These are phyloP conservation scores for Bovichtus variegatus DNA, from an alignment of 2,797 vertebrate species.

Conservation along the genomic window DNA sequence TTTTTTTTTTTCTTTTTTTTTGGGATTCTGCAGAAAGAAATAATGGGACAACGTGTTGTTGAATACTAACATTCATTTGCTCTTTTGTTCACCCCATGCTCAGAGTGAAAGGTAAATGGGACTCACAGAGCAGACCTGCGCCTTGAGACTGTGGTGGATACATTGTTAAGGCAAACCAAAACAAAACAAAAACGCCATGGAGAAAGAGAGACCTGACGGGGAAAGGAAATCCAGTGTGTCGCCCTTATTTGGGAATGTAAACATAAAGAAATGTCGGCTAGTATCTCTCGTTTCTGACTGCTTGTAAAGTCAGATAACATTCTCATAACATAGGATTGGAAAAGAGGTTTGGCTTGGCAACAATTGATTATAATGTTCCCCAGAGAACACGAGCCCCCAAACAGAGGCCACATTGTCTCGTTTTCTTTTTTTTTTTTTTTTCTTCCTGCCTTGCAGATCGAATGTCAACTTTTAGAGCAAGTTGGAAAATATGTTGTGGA, in stretches of 20 bases:
- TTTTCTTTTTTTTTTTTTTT: constrained; percentile 33
- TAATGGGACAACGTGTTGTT: constrained; percentile 69
- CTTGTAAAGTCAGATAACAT: constrained; percentile 47
- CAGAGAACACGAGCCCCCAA: constrained; percentile 74
- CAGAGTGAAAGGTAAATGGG: constrained; percentile 55
- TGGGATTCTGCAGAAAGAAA: constrained; percentile 73
- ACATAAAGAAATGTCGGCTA: constrained; percentile 76
- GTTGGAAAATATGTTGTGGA: constrained; percentile 81
- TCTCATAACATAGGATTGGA: constrained; percentile 63
- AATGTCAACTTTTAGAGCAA: constrained; percentile 81
- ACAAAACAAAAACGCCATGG: constrained; percentile 32
- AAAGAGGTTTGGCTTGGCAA: constrained; percentile 80
- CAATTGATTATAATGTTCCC: constrained; percentile 81
- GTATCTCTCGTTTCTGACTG: constrained; percentile 65
- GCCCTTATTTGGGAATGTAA: constrained; percentile 86
- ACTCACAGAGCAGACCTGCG: constrained; percentile 57
- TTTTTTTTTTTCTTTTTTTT: constrained; percentile 70
- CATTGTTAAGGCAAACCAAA: constrained; percentile 55
- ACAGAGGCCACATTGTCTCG: constrained; percentile 87
- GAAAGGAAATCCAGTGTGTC: constrained; percentile 85
- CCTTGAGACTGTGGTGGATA: constrained; percentile 50
- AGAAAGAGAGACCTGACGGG: constrained; percentile 64
- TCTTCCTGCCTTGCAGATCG: constrained; percentile 76
- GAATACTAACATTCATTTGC: constrained; percentile 84
- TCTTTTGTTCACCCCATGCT: constrained; percentile 31